These are phyloP conservation scores for Neodiprion lecontei DNA, from an alignment of 1,140 invertebrate genomes.

Conservation along the genomic window DNA sequence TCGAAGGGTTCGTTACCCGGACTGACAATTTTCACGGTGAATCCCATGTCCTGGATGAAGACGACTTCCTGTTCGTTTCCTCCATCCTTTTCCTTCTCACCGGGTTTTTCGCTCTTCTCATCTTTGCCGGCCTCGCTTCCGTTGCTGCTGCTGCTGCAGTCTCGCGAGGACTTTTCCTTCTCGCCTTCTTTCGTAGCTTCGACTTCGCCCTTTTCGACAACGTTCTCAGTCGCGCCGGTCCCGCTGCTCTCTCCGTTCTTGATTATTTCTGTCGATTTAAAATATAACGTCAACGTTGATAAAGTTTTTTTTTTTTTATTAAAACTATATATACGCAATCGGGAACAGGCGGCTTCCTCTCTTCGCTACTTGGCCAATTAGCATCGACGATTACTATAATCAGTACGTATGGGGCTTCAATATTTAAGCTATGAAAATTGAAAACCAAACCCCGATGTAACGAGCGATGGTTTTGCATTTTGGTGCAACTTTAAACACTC, in stretches of 20 bases:
- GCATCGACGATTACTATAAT: too few species aligned
- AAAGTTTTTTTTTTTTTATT: too few species aligned
- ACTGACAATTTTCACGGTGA: conserved; percentile 89
- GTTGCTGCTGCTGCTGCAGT: conserved; percentile 42
- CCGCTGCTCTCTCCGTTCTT: conserved; percentile 24
- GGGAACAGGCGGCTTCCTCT: too few species aligned
- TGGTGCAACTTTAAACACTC: neutral
- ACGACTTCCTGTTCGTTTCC: conserved; percentile 78
- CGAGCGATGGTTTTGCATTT: neutral
- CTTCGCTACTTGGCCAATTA: too few species aligned
- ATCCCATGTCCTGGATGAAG: conserved; percentile 92
- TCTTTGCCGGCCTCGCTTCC: conserved; percentile 48
- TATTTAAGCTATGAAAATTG: too few species aligned
- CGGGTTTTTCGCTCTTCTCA: conserved; percentile 41
- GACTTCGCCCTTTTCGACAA: conserved; percentile 64
- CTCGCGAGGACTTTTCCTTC: conserved; percentile 44
- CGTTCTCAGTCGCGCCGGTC: conserved; percentile 42
- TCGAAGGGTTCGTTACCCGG: conserved; percentile 90
- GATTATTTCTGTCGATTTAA: neutral
- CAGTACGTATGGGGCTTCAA: too few species aligned
- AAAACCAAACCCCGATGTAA: too few species aligned
- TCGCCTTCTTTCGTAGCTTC: conserved; percentile 62
- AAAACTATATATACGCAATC: too few species aligned
- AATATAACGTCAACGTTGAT: too few species aligned
- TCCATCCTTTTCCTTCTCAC: conserved; percentile 55